Base-by-base conservation (phyloP, 1,140 invertebrate genomes). In the Eupeodes corollae region DNA sequence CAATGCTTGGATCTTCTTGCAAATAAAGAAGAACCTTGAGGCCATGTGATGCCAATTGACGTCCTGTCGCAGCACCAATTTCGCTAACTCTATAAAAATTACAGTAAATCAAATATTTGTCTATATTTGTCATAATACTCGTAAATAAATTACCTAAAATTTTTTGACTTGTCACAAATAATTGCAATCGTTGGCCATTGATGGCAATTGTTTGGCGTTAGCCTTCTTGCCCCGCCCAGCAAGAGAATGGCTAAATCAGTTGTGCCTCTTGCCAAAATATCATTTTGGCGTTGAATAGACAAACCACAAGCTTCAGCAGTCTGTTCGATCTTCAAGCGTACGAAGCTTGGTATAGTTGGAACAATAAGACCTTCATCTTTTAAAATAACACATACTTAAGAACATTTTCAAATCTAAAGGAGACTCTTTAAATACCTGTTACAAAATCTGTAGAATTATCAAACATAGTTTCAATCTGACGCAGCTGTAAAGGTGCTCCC, bases 21-120 rank as follows among this genome's bases (percentile, higher is more conserved):
- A 81, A 67, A 52, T 79, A 82, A 0, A 88, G 75, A 18, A 81
- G 68, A 1, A 83, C 84, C 47, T 79, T 78, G 1, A 90, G 80
- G 21, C 86, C 86, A 60, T 92, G 88, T 58, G 84, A 82, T 15
- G 84, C 80, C 39, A 93, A 73, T 58, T 91, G 84, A 15, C 90
- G 76, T 46, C 86, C 86, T 51, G 84, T 80, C 41, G 83, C 78
- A 9, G 84, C 79, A 45, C 83, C 85, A 34, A 82, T 76, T 16
- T 85, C 87, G 51, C 86, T 86, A 38, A 54, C 49, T 52, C 63
- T 67, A 13, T 6, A 71, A 42, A 5, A 34, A 46, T 16, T 15
- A 13, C 21, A 16, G 6, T n/a, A 5, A 16, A 37, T 37, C 5
- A 37, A n/a, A 14, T 3, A 37, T 16, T 37, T 37, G 35, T 14